Evolutionary conservation across 2,797 vertebrate genomes (phyloP), one percentile per base, ranked within the genome.

Genomic region (Microcaecilia unicolor): DNA sequence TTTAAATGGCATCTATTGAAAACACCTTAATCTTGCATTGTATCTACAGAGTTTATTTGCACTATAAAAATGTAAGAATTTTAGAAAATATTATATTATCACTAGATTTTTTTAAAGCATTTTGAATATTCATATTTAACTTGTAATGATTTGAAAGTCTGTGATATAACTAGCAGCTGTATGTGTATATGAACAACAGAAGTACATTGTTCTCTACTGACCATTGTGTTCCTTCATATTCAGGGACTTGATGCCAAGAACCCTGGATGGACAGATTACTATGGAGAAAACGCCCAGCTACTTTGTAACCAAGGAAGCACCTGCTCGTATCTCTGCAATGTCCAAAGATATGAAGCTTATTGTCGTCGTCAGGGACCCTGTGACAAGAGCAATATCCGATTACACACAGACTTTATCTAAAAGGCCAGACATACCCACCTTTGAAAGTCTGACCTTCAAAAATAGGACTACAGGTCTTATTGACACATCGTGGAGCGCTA

Each of bases 381-480:
- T 75, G 23, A 75, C 72, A 22, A 35, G 72, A 22, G 72, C 68
- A 31, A 69, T 75, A 38, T 75, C 70, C 7, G 70, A 74, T 49
- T 74, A 74, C 38, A 74, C 70, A 3, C 70, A 76, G 64, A 87
- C 82, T 1, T 60, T 88, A 50, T 86, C 83, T 14, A 88, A 88
- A 67, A 83, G 83, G 59, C 83, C 82, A 1, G 82, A 85, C 62
- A 86, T 87, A 48, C 83, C 85, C 41, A 74, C 82, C 2, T 88
- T 87, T 20, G 48, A 86, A 64, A 84, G 76, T 56, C 76, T 88
- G 54, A 83, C 85, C 26, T 88, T 87, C 55, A 86, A 83, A 77
- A 88, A 88, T 76, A 78, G 81, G 70, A 87, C 80, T 69, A 83
- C 77, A 26, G 85, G 85, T 26, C 80, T 88, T 44, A 85, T 87